Base-by-base conservation (phyloP, 2,113 vertebrate species). In the Plectropomus leopardus region DNA sequence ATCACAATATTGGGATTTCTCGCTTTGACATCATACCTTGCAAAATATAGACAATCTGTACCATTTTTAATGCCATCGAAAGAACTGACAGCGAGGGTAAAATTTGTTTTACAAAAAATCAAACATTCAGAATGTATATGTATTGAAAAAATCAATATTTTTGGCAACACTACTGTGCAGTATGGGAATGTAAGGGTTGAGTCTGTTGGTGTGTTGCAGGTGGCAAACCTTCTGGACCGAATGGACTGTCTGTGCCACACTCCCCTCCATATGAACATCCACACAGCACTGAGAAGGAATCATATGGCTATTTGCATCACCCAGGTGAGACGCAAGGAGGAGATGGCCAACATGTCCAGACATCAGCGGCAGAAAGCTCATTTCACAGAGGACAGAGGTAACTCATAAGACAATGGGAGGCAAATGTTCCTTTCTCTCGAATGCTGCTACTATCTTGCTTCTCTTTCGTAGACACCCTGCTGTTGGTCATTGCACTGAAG, bases 341-440 rank as follows among this genome's bases (percentile, higher is more conserved):
- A 94, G 45, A 59, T 87, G 5, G 61, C 76, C 30, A 90, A 75
- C 74, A 55, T 84, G 50, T 86, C 84, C 64, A 90, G 83, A 76
- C 80, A 83, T 36, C 94, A 94, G 83, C 86, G 85, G 73, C 92
- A 92, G 23, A 85, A 74, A 51, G n/a, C 78, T 64, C 64, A 78
- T 34, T 87, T 92, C 75, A 82, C 71, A 45, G 94, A 93, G 24
- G 88, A 93, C 51, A 85, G 45, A 89, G 95, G 95, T 96, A 89
- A 85, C 9, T 45, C 23, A 15, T 7, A 0, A 17, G 26, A 0
- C 17, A 23, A 4, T 19, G 13, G 17, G 5, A 16, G 1, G n/a
- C 40, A 26, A 30, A 0, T 30, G 45, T 36, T 51, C 5, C 23
- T 26, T 16, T 53, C 7, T 42, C 13, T 23, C 2, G 42, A 8